phyloP scores from a whole-genome alignment of 2,888 invertebrate genomes.

The Thera obeliscata region DNA sequence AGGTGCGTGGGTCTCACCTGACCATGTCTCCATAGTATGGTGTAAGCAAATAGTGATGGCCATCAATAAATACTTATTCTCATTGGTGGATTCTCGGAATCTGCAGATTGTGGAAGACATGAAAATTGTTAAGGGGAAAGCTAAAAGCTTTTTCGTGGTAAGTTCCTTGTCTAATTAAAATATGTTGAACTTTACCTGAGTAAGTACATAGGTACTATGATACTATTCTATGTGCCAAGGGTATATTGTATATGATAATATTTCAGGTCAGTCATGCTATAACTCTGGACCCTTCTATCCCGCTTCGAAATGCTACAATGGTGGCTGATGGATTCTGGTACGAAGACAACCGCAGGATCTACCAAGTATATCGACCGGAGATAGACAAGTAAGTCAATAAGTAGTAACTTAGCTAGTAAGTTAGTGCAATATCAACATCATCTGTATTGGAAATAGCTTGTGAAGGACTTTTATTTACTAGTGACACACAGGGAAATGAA shows the following conservation, averaged over 20 bases:
- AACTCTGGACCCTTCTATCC: constrained; percentile 53
- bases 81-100: constrained; percentile 86
- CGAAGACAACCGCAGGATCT: constrained; percentile 80
- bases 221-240: too few species aligned
- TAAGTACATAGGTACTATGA: too few species aligned
- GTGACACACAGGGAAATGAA: too few species aligned
- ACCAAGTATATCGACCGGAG: constrained; percentile 72
- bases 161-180: constrained; percentile 6
- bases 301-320: constrained; percentile 60
- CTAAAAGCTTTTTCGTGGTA: constrained; percentile 71
- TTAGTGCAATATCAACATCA: background rate
- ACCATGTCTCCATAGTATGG: constrained; percentile 97
- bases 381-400: constrained; percentile 63
- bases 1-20: constrained; percentile 93
- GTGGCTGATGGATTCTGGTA: constrained; percentile 80
- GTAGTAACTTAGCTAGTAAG: too few species aligned
- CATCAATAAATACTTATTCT: constrained; percentile 92
- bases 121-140: constrained; percentile 53
- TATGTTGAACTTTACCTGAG: too few species aligned
- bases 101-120: constrained; percentile 64
- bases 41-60: constrained; percentile 94
- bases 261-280: constrained; percentile 71
- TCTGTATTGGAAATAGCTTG: background rate
- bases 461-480: too few species aligned
- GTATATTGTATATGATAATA: background rate